Evolutionary conservation across 2,888 invertebrate genomes (phyloP), one percentile per base, ranked within the genome.

Genomic region (Cerceris ruficornis): DNA sequence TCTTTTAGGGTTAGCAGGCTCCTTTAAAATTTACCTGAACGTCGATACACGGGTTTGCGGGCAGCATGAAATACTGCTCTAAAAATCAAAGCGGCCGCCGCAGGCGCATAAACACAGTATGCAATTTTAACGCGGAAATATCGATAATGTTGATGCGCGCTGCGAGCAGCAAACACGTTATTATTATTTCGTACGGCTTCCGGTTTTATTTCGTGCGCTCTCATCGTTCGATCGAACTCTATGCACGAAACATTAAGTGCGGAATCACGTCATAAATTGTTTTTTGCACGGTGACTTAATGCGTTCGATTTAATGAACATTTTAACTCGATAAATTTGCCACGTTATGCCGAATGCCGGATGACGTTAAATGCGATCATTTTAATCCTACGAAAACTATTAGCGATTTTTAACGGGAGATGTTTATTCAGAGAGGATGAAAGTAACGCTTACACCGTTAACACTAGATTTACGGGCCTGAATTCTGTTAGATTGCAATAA

Each of bases 1-100:
- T 84, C 73, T 83, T 84, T 78, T 69, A 81, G 42, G 41, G 66
- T 50, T 14, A 13, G 39, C 49, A 57, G 58, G 54, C 67, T 59
- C 66, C 42, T 72, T 49, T 42, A 80, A 80, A 83, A 83, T 84
- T 84, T 79, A 83, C 73, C 75, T 68, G 28, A 61, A 55, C 52
- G 43, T 13, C 67, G 43, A n/a, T 62, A 54, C 11, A 59, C 66
- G 79, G 52, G 13, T 41, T 7, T 42, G 52, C 42, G 49, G 28
- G 43, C 58, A 49, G 49, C 73, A 65, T 68, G 70, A 52, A 60
- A 17, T 46, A 61, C 57, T 50, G 14, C 39, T 57, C 67, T 52
- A 61, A 78, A 77, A 69, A 77, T 73, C 74, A 67, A 46, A 64
- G 68, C 62, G 62, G 57, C 68, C 59, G 61, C 52, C 67, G 54